Evolutionary conservation across 2,797 vertebrate genomes (phyloP).

Genomic region (Pteropus rufus): DNA sequence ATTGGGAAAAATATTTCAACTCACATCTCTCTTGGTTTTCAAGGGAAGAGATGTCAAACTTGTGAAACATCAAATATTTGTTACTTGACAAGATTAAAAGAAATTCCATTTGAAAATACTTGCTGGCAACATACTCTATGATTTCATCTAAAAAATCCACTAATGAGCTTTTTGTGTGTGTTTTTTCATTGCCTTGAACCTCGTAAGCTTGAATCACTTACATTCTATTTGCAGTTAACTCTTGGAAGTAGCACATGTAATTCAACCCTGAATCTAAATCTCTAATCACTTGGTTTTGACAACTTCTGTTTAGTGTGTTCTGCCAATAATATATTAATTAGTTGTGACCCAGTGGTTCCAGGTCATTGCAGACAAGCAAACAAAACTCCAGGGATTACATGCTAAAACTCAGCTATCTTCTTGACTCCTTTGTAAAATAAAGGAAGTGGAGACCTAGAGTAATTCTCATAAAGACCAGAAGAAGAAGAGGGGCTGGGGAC

Average conservation of each 20-base stretch:
- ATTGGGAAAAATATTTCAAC: background rate
- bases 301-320: slow-evolving; percentile 38
- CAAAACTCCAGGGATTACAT: background rate
- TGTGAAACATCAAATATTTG: background rate
- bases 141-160: background rate
- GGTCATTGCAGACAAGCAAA: slow-evolving; percentile 39
- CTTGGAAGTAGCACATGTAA: background rate
- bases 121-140: background rate
- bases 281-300: slow-evolving; percentile 41
- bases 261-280: slow-evolving; percentile 21
- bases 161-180: background rate
- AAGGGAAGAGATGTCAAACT: background rate
- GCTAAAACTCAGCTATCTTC: slow-evolving; percentile 1
- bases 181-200: background rate
- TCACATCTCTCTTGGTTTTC: background rate
- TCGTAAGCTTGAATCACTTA: background rate
- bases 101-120: slow-evolving; percentile 27
- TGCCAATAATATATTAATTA: slow-evolving; percentile 54
- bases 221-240: background rate
- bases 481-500: background rate
- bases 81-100: background rate
- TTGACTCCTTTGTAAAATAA: slow-evolving; percentile 1
- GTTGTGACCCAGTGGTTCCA: slow-evolving; percentile 9
- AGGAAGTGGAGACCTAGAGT: background rate
- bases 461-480: slow-evolving; percentile 11